Evolutionary conservation across 2,888 invertebrate species (phyloP), one percentile per base, ranked within the genome.

Genomic region (Exocentrus adspersus): DNA sequence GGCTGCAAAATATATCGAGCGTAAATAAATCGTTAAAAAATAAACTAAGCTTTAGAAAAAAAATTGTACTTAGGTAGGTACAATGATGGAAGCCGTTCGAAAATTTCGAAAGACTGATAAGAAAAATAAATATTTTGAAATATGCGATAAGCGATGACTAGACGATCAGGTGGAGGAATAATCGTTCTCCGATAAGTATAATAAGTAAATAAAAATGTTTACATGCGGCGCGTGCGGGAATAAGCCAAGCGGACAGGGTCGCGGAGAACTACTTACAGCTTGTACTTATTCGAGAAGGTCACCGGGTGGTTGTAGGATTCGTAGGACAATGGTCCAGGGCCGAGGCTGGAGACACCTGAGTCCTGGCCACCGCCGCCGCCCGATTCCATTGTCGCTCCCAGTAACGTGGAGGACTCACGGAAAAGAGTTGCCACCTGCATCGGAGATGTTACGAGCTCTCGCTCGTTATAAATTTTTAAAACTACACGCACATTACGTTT

Each of bases 341-440:
- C 78, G 63, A 78, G 69, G 72, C 75, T 76, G 68, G 78, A 70
- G 70, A 77, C 75, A 75, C 75, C 79, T 70, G 76, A 76, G 68
- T 77, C 78, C 66, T 67, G 68, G 87, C 84, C 80, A 87, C 67
- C 74, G 72, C 78, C 80, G 70, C 81, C 82, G 79, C 85, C 85
- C 82, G 86, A 84, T 79, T 86, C 86, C 85, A 86, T 88, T 73
- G 87, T 86, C 79, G 88, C 88, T 78, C 88, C 88, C 78, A 88
- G 84, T 80, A 89, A 84, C 79, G 87, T 88, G 80, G 88, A 86
- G 81, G 88, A 87, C 85, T 89, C 89, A 78, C 88, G 86, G 80
- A 89, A 89, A 80, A 88, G 82, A 82, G 88, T 88, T 78, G 88
- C 88, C 82, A 89, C 88, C 86, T 89, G 89, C 88, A 88, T 89